phyloP scores from a whole-genome alignment of 2,888 invertebrate genomes.

The Apotomis betuletana region DNA sequence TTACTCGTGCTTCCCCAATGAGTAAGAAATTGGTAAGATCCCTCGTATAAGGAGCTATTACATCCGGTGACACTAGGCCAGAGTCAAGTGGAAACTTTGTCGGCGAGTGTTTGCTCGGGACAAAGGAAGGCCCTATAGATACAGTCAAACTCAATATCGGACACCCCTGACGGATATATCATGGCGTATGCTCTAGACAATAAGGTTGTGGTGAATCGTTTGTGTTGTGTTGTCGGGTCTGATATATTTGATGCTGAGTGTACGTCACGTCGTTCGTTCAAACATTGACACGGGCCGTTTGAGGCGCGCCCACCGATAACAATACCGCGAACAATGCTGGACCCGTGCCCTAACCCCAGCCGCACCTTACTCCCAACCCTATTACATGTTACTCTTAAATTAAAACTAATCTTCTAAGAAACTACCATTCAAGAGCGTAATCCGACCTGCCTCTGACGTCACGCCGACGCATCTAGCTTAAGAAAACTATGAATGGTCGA shows the following conservation, averaged over 20 bases:
- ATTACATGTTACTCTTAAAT: slow-evolving; percentile 15
- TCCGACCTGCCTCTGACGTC: slow-evolving; percentile 10
- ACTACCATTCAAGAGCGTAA: neutral
- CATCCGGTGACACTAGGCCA: slow-evolving; percentile 42
- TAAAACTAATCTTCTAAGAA: slow-evolving; percentile 12
- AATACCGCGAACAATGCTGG: slow-evolving; percentile 66
- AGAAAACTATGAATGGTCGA: slow-evolving; percentile 73
- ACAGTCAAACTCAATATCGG: slow-evolving; percentile 21
- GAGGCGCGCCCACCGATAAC: slow-evolving; percentile 73
- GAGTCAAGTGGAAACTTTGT: slow-evolving; percentile 42
- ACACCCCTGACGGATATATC: slow-evolving; percentile 17
- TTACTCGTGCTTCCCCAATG: slow-evolving; percentile 18
- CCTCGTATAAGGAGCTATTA: slow-evolving; percentile 45
- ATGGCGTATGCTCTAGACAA: neutral
- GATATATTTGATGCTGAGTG: slow-evolving; percentile 32
- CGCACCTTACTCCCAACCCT: slow-evolving; percentile 47
- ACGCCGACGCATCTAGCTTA: slow-evolving; percentile 42
- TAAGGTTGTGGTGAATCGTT: slow-evolving; percentile 3
- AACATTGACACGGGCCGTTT: slow-evolving; percentile 70
- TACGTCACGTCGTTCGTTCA: slow-evolving; percentile 54
- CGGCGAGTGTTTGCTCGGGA: slow-evolving; percentile 56
- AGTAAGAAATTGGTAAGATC: slow-evolving; percentile 36
- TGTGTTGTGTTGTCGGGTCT: neutral
- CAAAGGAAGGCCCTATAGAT: slow-evolving; percentile 51
- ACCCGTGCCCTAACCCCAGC: slow-evolving; percentile 54